These are phyloP conservation scores for Pipistrellus pipistrellus DNA, from an alignment of 2,797 vertebrate genomes.

Conservation along the genomic window DNA sequence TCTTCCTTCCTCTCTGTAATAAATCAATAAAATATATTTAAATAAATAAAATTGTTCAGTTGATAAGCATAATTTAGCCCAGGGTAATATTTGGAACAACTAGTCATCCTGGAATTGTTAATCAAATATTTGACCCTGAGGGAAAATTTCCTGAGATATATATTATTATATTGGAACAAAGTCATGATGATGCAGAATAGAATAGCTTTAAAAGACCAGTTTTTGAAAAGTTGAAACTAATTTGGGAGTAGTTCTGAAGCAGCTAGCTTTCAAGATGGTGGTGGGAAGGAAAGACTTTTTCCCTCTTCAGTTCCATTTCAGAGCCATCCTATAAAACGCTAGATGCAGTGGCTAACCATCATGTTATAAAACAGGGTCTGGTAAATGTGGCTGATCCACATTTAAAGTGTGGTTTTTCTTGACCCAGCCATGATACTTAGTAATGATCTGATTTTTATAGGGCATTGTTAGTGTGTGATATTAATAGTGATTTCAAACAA, in stretches of 20 bases:
- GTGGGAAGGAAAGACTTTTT: neutral
- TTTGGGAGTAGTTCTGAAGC: neutral
- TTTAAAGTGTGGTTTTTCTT: slow-evolving; percentile 35
- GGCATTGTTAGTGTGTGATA: slow-evolving; percentile 1
- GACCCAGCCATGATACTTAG: neutral
- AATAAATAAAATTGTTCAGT: neutral
- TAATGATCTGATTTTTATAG: slow-evolving; percentile 39
- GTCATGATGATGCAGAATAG: neutral
- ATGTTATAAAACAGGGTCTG: neutral
- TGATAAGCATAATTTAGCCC: neutral
- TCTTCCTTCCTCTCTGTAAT: no score
- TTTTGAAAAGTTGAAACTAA: slow-evolving; percentile 50
- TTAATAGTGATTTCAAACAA: slow-evolving; percentile 26
- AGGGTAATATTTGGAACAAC: neutral
- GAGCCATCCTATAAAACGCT: neutral
- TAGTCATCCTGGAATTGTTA: neutral
- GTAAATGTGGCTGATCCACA: slow-evolving; percentile 8
- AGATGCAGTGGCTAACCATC: neutral
- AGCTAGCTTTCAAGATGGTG: neutral
- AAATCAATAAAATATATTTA: no score
- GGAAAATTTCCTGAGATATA: neutral
- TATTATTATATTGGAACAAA: slow-evolving; percentile 41
- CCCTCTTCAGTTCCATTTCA: neutral
- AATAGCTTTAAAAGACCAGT: neutral
- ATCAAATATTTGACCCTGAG: neutral